These are phyloP conservation scores for Hirtodrosophila histrioides DNA, from an alignment of 2,888 invertebrate genomes.

Conservation along the genomic window DNA sequence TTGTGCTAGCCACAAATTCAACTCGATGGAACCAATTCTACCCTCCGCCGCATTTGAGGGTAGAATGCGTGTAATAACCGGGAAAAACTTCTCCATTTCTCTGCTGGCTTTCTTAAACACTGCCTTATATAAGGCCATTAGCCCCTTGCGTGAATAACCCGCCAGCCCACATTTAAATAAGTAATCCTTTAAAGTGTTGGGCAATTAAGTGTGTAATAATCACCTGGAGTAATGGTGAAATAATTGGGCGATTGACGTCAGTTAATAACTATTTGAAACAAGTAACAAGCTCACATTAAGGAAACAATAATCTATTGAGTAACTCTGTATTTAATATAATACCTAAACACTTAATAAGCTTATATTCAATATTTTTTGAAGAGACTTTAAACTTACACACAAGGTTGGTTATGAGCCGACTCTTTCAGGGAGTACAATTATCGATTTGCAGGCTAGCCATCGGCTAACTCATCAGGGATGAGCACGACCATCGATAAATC, in stretches of 20 bases:
- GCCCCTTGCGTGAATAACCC: slow-evolving; percentile 20
- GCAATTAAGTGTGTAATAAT: slow-evolving; percentile 23
- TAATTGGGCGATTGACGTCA: slow-evolving; percentile 1
- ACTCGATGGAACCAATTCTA: slow-evolving; percentile 69
- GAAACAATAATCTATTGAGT: too few species aligned
- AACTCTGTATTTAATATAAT: too few species aligned
- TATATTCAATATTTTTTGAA: too few species aligned
- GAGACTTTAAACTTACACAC: too few species aligned
- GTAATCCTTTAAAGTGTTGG: slow-evolving; percentile 16
- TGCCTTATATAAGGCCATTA: slow-evolving; percentile 13
- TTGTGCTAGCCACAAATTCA: slow-evolving; percentile 71
- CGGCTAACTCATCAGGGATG: too few species aligned
- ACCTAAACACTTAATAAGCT: too few species aligned
- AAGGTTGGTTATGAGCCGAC: too few species aligned
- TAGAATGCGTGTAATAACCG: slow-evolving; percentile 28
- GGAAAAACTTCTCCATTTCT: slow-evolving; percentile 43
- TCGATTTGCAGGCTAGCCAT: too few species aligned
- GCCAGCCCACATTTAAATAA: slow-evolving; percentile 35
- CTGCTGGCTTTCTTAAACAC: neutral
- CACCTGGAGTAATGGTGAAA: neutral
- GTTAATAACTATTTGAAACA: neutral
- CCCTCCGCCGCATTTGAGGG: slow-evolving; percentile 67
- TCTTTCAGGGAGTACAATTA: too few species aligned
- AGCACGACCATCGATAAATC: too few species aligned
- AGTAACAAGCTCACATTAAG: too few species aligned